Base-by-base conservation (phyloP, 2,113 vertebrate genomes). In the Brachionichthys hirsutus region DNA sequence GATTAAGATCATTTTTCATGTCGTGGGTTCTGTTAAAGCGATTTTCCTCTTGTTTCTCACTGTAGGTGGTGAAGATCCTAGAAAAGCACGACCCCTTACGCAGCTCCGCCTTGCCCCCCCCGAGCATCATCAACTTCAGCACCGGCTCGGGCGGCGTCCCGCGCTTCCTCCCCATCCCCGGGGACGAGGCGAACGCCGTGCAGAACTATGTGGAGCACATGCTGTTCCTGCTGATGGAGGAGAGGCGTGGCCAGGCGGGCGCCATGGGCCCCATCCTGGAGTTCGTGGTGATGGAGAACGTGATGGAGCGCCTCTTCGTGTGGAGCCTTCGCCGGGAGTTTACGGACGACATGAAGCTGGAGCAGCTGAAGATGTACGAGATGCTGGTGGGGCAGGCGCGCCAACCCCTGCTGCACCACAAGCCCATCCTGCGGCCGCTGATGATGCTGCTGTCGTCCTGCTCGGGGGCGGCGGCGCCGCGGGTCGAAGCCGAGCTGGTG, bases 181-280 rank as follows among this genome's bases (percentile, higher is more conserved):
- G 91, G 3, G 97, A 99, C 17, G 97, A 99, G 87, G 94, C 95
- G 43, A 99, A 87, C 12, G 94, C 95, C 0, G 97, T 99, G 69
- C 97, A 98, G 86, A 99, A 99, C 86, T 98, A 99, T 0, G 97
- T 98, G 55, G 97, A 98, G 49, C 95, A 99, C 83, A 99, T 99
- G 97, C 91, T 98, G 8, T 94, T 97, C 68, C 87, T 98, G 71
- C 72, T 98, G 38, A 98, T 96, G 64, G 96, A 98, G 73, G 97
- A 99, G 62, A 91, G 91, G 49, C 85, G 92, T 56, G 94, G 93
- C 9, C 93, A 93, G 87, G 92, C 82, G 1, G 92, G 92, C 4
- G 94, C 94, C 0, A 98, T 99, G 97, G 97, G 97, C n/a, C 94
- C 97, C 50, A 98, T 99, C 77, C 85, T 99, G 89, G 97, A 99